Percentiles rank a stretch among this genome's conserved stretches.
Conservation (phyloP, 2,113 vertebrate genomes). For the Bufo bufo region DNA sequence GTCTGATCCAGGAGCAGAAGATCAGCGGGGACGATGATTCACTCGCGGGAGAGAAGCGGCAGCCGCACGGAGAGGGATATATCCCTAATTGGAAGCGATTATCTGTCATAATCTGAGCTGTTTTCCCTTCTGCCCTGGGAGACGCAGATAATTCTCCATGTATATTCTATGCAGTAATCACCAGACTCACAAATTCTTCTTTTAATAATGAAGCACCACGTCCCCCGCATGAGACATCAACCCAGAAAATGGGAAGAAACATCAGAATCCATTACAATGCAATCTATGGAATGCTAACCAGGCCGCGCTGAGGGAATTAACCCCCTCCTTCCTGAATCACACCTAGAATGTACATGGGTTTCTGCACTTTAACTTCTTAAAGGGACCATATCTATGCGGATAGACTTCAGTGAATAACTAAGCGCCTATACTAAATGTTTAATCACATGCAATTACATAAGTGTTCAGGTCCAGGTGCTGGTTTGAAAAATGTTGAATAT, state of each 20-base stretch:
- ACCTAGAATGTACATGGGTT: not conserved
- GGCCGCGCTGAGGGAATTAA: not conserved
- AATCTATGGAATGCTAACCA: not conserved
- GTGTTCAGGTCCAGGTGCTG: no score
- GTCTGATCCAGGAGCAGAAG: not conserved
- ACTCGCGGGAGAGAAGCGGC: not conserved
- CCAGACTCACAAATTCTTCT: not conserved
- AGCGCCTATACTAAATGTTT: no score
- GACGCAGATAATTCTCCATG: not conserved
- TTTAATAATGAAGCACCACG: not conserved
- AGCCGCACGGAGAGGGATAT: not conserved
- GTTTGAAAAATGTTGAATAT: no score
- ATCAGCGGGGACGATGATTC: not conserved
- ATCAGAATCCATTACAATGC: not conserved
- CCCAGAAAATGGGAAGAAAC: not conserved
- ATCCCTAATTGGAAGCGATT: conserved; percentile 29
- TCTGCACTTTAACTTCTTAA: not conserved
- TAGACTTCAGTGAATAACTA: no score
- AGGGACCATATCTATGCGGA: not conserved
- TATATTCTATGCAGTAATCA: conserved; percentile 14
- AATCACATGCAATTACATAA: no score
- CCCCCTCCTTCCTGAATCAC: not conserved
- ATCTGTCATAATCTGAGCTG: conserved; percentile 33
- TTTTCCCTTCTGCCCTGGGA: conserved; percentile 19
- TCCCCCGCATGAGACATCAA: not conserved